phyloP scores from a whole-genome alignment of 2,888 invertebrate genomes.

The Leucania comma region DNA sequence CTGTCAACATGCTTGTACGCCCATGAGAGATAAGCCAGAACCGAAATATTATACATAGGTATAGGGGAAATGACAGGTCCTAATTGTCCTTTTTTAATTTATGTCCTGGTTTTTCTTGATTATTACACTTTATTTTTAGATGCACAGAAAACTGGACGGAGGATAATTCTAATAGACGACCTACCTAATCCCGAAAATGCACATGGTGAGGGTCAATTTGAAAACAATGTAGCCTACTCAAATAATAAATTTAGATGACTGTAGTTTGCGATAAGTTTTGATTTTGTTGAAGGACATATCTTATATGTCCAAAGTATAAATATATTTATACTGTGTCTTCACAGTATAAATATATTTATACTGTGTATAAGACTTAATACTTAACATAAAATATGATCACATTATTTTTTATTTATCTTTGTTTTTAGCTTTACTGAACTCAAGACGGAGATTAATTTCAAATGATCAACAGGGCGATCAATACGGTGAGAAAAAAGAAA shows the following conservation, averaged over 20 bases:
- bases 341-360: too few relatives aligned
- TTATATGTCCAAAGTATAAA: too few relatives aligned
- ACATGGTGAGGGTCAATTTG: background rate
- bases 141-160: background rate
- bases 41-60: background rate
- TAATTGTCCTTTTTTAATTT: background rate
- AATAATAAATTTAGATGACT: too few relatives aligned
- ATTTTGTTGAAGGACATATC: too few relatives aligned
- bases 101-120: background rate
- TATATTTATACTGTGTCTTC: too few relatives aligned
- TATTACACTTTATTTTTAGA: constrained; percentile 9
- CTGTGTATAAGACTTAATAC: too few relatives aligned
- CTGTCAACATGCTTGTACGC: background rate
- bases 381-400: too few relatives aligned
- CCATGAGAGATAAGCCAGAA: background rate
- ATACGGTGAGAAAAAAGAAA: background rate
- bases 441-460: background rate
- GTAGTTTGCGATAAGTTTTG: too few relatives aligned
- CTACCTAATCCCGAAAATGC: constrained; percentile 19
- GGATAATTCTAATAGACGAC: background rate
- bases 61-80: too few relatives aligned
- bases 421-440: background rate
- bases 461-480: background rate
- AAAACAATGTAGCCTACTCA: background rate
- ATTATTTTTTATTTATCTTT: too few relatives aligned